Conservation (phyloP, 2,113 vertebrate genomes). For the Cinclus mexicanus region DNA sequence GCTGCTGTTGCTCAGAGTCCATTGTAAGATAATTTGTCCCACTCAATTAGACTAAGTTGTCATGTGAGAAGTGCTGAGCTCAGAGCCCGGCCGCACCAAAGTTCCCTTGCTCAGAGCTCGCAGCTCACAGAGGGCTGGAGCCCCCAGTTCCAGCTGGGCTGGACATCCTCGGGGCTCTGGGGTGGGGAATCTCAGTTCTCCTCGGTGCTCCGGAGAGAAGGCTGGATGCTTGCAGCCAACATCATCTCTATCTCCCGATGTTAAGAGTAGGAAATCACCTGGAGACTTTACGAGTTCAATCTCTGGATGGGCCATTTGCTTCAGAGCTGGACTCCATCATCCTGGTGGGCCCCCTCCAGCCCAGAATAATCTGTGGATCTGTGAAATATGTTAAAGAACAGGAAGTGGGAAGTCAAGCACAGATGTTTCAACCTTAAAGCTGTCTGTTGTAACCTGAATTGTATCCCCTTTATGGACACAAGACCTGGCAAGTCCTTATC, state of each 20-base stretch:
- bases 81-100: neutral
- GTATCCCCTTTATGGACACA: neutral
- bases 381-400: neutral
- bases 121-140: neutral
- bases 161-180: neutral
- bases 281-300: neutral
- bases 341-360: neutral
- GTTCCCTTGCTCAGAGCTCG: neutral
- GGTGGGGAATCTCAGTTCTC: neutral
- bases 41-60: constrained; percentile 70
- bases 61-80: constrained; percentile 61
- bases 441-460: neutral
- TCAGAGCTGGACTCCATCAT: neutral
- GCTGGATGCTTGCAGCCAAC: neutral
- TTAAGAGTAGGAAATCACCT: neutral
- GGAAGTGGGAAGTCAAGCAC: neutral
- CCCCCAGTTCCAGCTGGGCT: fast-evolving
- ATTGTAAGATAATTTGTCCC: constrained; percentile 71
- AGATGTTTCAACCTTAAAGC: neutral
- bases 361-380: neutral
- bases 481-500: neutral
- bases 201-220: fast-evolving
- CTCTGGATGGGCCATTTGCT: neutral
- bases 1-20: constrained; percentile 56
- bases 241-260: fast-evolving